Evolutionary conservation across 1,140 invertebrate genomes (phyloP).

Genomic region (Drosophila repletoides): DNA sequence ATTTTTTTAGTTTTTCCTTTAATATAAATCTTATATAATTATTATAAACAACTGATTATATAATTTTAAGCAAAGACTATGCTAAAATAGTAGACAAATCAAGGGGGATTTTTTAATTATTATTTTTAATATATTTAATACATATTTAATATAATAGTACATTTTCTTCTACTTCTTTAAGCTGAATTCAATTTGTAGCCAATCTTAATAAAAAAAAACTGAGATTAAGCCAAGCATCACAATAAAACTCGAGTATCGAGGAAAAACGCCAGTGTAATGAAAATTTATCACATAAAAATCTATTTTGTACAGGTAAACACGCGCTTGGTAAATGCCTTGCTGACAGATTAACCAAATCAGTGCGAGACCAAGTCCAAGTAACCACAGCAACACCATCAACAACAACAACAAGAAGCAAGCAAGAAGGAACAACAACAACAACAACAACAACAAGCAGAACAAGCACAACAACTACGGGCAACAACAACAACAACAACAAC

Average conservation of each 20-base stretch:
- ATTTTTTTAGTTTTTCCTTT: too few relatives aligned
- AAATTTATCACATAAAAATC: constrained; percentile 64
- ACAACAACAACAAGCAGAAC: constrained; percentile 1
- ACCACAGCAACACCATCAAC: constrained; percentile 10
- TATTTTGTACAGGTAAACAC: constrained; percentile 50
- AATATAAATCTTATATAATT: too few relatives aligned
- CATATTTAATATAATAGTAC: too few relatives aligned
- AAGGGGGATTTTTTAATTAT: too few relatives aligned
- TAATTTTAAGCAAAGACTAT: too few relatives aligned
- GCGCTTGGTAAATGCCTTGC: constrained; percentile 29
- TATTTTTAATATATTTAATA: too few relatives aligned
- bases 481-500: constrained; percentile 24
- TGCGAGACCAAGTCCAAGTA: constrained; percentile 15
- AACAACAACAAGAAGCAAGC: constrained; percentile 24
- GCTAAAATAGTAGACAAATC: too few relatives aligned
- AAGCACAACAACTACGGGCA: constrained; percentile 22
- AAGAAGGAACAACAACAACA: constrained; percentile 1
- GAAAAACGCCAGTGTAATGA: constrained; percentile 57
- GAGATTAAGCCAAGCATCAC: too few relatives aligned
- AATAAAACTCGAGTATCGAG: constrained; percentile 1
- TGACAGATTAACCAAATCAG: constrained; percentile 70
- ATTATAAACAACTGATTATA: too few relatives aligned
- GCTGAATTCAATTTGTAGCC: too few relatives aligned
- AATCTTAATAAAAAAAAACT: too few relatives aligned
- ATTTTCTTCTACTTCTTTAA: too few relatives aligned